Percentiles rank a stretch among this genome's conserved stretches.
Evolutionary conservation across 2,888 invertebrate species (phyloP).

Genomic region (Heteropelma amictum): DNA sequence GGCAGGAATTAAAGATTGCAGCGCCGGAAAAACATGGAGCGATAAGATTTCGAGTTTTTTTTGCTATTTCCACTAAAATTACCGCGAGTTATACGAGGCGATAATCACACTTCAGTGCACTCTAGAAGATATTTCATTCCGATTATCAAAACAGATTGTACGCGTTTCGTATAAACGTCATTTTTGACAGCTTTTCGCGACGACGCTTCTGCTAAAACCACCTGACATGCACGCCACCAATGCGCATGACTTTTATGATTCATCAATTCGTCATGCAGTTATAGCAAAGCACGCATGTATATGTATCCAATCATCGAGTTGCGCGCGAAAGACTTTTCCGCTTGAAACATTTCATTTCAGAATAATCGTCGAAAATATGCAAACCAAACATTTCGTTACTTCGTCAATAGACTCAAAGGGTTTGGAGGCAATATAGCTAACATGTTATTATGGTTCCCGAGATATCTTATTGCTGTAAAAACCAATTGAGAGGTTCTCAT

Average conservation of each 20-base stretch:
- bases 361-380: no score
- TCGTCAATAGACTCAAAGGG: no score
- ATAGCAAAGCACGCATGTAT: no score
- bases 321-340: no score
- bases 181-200: conserved; percentile 38
- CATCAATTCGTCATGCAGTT: no score
- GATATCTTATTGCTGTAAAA: no score
- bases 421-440: no score
- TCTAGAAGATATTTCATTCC: not conserved
- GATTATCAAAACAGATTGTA: not conserved
- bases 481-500: no score
- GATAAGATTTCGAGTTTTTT: conserved; percentile 36
- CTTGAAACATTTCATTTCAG: no score
- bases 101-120: not conserved
- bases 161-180: conserved; percentile 7
- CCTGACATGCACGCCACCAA: conserved; percentile 22
- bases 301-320: no score
- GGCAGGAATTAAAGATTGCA: conserved; percentile 40
- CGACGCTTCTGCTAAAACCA: conserved; percentile 6
- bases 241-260: conserved; percentile 6
- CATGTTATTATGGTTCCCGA: no score
- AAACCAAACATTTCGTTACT: no score
- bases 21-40: conserved; percentile 54
- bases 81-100: not conserved
- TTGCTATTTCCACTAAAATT: not conserved